Conservation (phyloP, 2,113 vertebrate genomes). For the Daphoenositta chrysoptera region DNA sequence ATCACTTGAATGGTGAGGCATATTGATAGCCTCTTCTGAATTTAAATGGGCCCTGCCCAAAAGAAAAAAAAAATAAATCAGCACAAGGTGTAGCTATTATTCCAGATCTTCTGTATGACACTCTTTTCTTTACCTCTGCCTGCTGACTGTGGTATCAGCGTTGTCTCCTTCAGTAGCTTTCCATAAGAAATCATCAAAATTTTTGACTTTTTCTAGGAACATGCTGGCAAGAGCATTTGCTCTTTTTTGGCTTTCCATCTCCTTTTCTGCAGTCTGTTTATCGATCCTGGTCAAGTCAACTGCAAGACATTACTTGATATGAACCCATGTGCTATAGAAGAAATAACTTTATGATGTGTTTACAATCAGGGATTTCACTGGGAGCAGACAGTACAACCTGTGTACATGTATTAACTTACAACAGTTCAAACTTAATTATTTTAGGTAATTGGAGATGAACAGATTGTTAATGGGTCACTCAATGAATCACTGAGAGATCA, state of each 20-base stretch:
- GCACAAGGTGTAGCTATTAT: background rate
- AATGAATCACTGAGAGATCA: background rate
- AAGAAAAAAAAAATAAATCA: background rate
- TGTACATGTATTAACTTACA: background rate
- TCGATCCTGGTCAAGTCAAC: slow-evolving; percentile 93
- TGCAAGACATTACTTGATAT: slow-evolving; percentile 56
- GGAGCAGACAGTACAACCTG: background rate
- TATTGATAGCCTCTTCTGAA: slow-evolving; percentile 38
- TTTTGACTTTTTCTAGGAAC: slow-evolving; percentile 82
- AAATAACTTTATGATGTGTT: background rate
- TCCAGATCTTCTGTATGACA: background rate
- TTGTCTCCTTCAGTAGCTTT: slow-evolving; percentile 52
- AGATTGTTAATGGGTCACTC: background rate
- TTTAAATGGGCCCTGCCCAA: slow-evolving; percentile 19
- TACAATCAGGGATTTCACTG: background rate
- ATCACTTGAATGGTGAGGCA: slow-evolving; percentile 52
- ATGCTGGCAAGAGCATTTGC: slow-evolving; percentile 72
- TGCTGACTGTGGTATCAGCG: background rate
- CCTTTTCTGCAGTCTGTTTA: slow-evolving; percentile 79
- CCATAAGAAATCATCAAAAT: slow-evolving; percentile 85
- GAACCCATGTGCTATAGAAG: background rate
- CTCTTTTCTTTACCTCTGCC: slow-evolving; percentile 54
- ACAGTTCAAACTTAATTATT: background rate
- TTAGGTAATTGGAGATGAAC: background rate
- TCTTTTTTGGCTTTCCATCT: slow-evolving; percentile 78